phyloP scores from a whole-genome alignment of 2,797 vertebrate genomes.

The Ceryle rudis region DNA sequence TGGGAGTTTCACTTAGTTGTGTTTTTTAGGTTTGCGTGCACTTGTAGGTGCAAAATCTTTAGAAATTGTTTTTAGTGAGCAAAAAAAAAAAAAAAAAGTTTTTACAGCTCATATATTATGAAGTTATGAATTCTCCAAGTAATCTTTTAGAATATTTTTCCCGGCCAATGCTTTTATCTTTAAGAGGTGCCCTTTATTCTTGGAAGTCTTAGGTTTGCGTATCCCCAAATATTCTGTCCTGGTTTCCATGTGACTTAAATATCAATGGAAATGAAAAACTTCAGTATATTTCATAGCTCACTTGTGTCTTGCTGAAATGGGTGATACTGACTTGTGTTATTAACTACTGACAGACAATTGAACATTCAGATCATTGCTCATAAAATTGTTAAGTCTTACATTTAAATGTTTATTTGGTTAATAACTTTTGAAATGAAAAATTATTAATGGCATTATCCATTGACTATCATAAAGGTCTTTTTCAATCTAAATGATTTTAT shows the following conservation, averaged over 20 bases:
- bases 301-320: not conserved
- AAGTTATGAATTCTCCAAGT: not conserved
- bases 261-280: not conserved
- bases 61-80: conserved; percentile 1
- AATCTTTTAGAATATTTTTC: not conserved
- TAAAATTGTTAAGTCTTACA: not conserved
- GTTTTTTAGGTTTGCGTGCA: conserved; percentile 59
- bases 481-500: not conserved
- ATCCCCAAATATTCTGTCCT: not conserved
- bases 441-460: not conserved
- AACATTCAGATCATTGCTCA: not conserved
- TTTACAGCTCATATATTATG: not conserved
- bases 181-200: not conserved
- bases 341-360: not conserved
- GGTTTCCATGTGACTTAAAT: conserved; percentile 26
- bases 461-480: not conserved
- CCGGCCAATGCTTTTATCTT: not conserved
- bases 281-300: not conserved
- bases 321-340: not conserved
- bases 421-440: not conserved
- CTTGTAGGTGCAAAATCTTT: conserved; percentile 52
- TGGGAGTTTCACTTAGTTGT: conserved; percentile 67
- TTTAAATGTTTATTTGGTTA: not conserved
- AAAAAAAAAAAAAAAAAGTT: not conserved
- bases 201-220: not conserved